Conservation (phyloP, 2,888 invertebrate genomes). For the Phorcus lineatus region DNA sequence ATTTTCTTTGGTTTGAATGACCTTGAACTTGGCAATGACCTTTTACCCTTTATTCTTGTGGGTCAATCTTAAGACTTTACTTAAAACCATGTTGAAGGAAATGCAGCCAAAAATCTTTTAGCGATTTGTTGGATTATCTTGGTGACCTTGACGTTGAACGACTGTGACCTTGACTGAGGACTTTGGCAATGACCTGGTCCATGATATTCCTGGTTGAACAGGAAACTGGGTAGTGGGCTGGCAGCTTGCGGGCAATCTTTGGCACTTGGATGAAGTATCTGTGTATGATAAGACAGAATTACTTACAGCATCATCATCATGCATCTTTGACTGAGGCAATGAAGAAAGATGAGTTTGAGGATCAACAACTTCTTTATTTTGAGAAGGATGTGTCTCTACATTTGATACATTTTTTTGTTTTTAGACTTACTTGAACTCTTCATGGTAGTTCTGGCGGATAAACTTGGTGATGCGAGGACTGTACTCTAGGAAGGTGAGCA, state of each 20-base stretch:
- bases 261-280: slow-evolving; percentile 71
- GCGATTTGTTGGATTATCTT: slow-evolving; percentile 27
- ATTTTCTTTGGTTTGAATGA: too few relatives aligned
- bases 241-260: slow-evolving; percentile 63
- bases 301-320: neutral
- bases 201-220: slow-evolving; percentile 54
- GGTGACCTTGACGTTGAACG: slow-evolving; percentile 33
- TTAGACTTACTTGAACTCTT: slow-evolving; percentile 71
- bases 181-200: slow-evolving; percentile 62
- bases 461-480: slow-evolving; percentile 57
- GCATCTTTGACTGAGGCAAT: neutral
- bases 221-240: slow-evolving; percentile 63
- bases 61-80: too few relatives aligned
- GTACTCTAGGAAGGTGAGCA: slow-evolving; percentile 65
- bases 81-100: too few relatives aligned
- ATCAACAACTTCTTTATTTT: too few relatives aligned
- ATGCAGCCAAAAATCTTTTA: neutral
- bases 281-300: slow-evolving; percentile 34
- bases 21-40: too few relatives aligned
- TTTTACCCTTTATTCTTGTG: too few relatives aligned
- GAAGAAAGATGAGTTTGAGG: neutral
- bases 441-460: slow-evolving; percentile 66
- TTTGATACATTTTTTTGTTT: too few relatives aligned
- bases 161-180: slow-evolving; percentile 39
- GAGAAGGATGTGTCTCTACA: neutral